These are phyloP conservation scores for Ectemnius continuus DNA, from an alignment of 2,888 invertebrate genomes.

Conservation along the genomic window DNA sequence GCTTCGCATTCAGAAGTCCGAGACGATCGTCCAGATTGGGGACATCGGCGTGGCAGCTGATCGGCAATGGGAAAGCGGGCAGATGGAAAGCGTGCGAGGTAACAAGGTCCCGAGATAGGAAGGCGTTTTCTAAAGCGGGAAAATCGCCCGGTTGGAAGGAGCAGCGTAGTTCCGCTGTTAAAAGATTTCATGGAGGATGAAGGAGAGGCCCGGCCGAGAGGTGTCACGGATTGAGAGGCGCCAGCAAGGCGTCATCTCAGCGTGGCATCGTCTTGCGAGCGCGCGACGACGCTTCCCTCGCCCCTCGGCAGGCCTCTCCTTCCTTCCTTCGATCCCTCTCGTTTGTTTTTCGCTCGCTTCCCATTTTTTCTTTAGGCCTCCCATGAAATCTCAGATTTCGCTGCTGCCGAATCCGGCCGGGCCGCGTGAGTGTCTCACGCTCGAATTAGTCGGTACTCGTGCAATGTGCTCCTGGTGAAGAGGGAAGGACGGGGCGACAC, in stretches of 20 bases:
- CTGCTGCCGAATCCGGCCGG: slow-evolving; percentile 38
- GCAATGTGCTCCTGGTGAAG: background rate
- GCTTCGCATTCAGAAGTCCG: background rate
- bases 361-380: slow-evolving; percentile 26
- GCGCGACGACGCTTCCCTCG: slow-evolving; percentile 30
- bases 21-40: slow-evolving; percentile 21
- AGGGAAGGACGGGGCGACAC: slow-evolving; percentile 15
- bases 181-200: slow-evolving; percentile 52
- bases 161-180: slow-evolving; percentile 38
- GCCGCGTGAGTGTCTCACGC: slow-evolving; percentile 42
- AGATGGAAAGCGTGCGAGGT: too few species aligned
- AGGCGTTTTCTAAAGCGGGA: too few species aligned
- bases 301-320: slow-evolving; percentile 2
- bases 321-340: background rate
- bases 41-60: too few species aligned
- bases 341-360: slow-evolving; percentile 28
- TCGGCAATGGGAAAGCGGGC: too few species aligned
- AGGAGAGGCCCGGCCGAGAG: slow-evolving; percentile 17
- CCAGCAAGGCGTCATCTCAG: slow-evolving; percentile 75
- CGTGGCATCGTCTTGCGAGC: slow-evolving; percentile 69
- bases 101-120: too few species aligned
- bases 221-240: slow-evolving; percentile 62
- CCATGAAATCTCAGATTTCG: slow-evolving; percentile 65
- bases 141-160: background rate
- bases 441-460: slow-evolving; percentile 41